These are phyloP conservation scores for Narcine bancroftii DNA, from an alignment of 2,113 vertebrate genomes.

Conservation along the genomic window DNA sequence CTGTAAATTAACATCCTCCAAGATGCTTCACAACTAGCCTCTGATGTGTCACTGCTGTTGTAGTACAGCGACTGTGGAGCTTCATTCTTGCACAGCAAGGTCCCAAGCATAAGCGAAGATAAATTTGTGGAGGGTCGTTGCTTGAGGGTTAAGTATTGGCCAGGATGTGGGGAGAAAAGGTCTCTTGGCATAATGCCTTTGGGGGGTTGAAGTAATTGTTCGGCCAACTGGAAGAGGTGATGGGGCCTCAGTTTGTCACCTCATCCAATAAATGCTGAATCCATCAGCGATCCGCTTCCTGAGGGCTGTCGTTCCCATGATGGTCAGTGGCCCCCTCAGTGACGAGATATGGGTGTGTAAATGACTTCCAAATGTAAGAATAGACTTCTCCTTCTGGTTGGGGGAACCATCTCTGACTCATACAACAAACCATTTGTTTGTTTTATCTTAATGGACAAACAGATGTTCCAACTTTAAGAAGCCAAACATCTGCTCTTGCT, in stretches of 20 bases:
- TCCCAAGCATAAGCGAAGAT: background rate
- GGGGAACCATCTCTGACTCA: background rate
- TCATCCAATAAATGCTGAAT: background rate
- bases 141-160: background rate
- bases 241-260: background rate
- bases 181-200: background rate
- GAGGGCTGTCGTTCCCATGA: no score
- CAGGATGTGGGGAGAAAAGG: background rate
- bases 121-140: background rate
- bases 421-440: background rate
- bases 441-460: background rate
- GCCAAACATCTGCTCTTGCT: constrained; percentile 29
- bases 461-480: background rate
- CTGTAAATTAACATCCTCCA: no score
- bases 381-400: background rate
- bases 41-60: no score
- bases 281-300: no score
- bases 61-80: no score
- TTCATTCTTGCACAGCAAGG: background rate
- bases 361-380: background rate
- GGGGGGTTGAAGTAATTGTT: background rate
- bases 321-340: no score
- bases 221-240: background rate
- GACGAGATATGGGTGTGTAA: background rate
- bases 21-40: no score